These are phyloP conservation scores for Vidua chalybeata DNA, from an alignment of 2,113 vertebrate species.

Conservation along the genomic window DNA sequence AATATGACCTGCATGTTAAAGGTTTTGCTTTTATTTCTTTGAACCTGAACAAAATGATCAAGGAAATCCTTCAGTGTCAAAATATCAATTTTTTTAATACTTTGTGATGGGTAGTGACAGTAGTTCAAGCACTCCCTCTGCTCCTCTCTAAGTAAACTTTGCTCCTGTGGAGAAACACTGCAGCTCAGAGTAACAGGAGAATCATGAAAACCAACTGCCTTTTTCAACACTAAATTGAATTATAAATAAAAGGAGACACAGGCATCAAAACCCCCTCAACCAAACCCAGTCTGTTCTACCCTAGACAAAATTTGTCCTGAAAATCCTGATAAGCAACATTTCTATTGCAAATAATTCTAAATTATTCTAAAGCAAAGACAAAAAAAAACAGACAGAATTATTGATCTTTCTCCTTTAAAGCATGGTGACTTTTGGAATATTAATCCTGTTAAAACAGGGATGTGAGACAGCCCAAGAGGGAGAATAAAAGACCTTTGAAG, in stretches of 20 bases:
- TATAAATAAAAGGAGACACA: neutral
- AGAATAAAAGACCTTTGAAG: neutral
- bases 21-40: neutral
- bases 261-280: neutral
- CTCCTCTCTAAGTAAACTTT: neutral
- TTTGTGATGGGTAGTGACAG: neutral
- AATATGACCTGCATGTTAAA: neutral
- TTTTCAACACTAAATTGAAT: neutral
- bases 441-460: neutral
- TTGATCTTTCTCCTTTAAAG: neutral
- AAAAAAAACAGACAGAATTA: neutral
- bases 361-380: neutral
- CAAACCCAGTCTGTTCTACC: neutral
- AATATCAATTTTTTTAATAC: neutral
- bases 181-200: neutral
- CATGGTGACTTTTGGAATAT: neutral
- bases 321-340: neutral
- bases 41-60: neutral
- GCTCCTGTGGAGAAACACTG: neutral
- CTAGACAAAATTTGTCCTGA: accelerated
- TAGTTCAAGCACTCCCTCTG: neutral
- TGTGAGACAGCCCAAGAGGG: neutral
- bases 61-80: neutral
- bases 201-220: neutral
- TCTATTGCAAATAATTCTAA: neutral